These are phyloP conservation scores for Polymixis lichenea DNA, from an alignment of 2,888 invertebrate species.

Conservation along the genomic window DNA sequence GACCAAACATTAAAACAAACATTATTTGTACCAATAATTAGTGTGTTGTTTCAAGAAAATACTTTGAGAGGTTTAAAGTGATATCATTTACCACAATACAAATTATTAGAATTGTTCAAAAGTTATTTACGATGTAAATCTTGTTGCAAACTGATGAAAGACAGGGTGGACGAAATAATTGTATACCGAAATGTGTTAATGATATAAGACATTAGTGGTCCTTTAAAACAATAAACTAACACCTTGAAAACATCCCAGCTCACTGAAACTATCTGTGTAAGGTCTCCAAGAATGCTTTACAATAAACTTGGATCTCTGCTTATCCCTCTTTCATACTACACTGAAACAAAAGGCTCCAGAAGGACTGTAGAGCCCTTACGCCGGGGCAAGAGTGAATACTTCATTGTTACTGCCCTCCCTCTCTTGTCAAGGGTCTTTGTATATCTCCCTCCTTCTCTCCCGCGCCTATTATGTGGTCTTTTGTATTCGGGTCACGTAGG, in stretches of 20 bases:
- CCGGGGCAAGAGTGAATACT: constrained; percentile 48
- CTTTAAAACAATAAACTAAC: background rate
- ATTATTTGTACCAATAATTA: background rate
- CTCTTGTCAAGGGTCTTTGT: constrained; percentile 31
- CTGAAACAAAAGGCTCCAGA: constrained; percentile 56
- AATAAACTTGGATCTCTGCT: constrained; percentile 36
- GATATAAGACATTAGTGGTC: background rate
- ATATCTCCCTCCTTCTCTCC: constrained; percentile 32
- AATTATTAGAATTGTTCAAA: background rate
- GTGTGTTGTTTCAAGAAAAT: background rate
- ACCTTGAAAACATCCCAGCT: background rate
- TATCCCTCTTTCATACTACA: constrained; percentile 45
- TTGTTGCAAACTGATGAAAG: background rate
- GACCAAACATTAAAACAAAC: background rate
- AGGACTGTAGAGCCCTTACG: constrained; percentile 53
- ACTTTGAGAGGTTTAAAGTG: too few species aligned
- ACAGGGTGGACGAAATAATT: background rate
- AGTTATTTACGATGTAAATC: too few species aligned
- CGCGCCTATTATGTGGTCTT: constrained; percentile 41
- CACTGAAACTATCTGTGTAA: constrained; percentile 16
- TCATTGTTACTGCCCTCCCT: constrained; percentile 52
- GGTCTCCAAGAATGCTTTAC: constrained; percentile 28
- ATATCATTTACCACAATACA: background rate
- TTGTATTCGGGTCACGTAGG: constrained; percentile 48
- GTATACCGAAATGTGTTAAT: background rate